Conservation (phyloP, 2,113 vertebrate genomes). For the Pantherophis guttatus region DNA sequence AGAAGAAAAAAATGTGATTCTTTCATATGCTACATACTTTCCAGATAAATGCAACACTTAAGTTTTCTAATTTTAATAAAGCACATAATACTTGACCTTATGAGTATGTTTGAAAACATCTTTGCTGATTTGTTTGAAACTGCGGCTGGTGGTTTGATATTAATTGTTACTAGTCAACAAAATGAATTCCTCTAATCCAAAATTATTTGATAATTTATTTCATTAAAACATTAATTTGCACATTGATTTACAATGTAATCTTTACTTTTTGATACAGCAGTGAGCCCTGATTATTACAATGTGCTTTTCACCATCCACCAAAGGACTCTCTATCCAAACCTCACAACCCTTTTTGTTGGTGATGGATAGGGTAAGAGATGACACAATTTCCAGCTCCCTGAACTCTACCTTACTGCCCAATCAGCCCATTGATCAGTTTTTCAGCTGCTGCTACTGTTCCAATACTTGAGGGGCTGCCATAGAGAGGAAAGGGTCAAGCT, state of each 20-base stretch:
- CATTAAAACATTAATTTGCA: neutral
- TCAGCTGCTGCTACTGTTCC: neutral
- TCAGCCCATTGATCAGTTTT: neutral
- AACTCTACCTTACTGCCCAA: neutral
- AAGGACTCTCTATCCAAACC: neutral
- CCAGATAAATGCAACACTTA: neutral
- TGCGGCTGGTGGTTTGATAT: neutral
- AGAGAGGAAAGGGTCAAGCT: no score
- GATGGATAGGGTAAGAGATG: neutral
- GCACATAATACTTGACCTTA: neutral
- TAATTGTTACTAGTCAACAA: neutral
- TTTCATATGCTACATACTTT: neutral
- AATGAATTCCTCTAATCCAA: neutral
- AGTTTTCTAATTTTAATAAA: neutral
- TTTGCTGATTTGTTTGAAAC: neutral
- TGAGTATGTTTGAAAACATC: neutral
- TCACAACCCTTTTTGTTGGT: neutral
- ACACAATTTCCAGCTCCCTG: neutral
- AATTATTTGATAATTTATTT: neutral
- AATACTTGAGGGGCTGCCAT: no score
- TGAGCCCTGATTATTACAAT: neutral
- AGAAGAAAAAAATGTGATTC: neutral
- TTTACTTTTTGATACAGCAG: neutral
- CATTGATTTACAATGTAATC: neutral
- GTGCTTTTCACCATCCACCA: neutral